Base-by-base conservation (phyloP, 2,888 invertebrate species). In the Spicauda simplicius region DNA sequence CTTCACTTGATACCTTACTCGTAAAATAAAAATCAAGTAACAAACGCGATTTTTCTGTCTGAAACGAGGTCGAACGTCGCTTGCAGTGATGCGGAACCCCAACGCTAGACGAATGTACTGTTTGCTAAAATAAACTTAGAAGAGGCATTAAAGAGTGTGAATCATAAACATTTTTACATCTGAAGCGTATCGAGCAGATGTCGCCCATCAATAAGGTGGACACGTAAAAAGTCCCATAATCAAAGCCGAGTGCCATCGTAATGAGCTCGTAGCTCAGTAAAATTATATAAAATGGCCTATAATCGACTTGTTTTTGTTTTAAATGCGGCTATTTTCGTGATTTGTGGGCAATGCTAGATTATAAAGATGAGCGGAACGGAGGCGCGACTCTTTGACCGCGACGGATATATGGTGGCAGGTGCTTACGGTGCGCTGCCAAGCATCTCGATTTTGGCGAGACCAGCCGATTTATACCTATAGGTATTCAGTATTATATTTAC, bases 301-400 rank as follows among this genome's bases (percentile, higher is more conserved):
- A 91, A 91, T 87, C 85, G 85, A 84, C 86, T 88, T 90, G 91
- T 91, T 88, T 87, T 87, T 88, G 82, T 87, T 89, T 88, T 86
- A 83, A 76, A 86, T 87, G 86, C 78, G 85, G 80, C 89, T 83
- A 87, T 91, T 88, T 79, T 76, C 75, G 80, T 90, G 89, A 92
- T 91, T 91, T 91, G 87, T 91, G 74, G 84, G 80, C 85, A 85
- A 88, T 88, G 85, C 80, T 80, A 77, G 82, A 78, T 77, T 84
- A 87, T 88, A 87, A 90, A 89, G 89, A 86, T 66, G 59, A 66
- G 60, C 33, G 33, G 37, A 59, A 54, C 56, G 58, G 16, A 55
- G 10, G 48, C 52, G 58, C 48, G 55, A 50, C 55, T 59, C 20
- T 50, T 60, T 66, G 66, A 66, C 66, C 59, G 19, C 66, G 66